phyloP scores from a whole-genome alignment of 2,797 vertebrate species.

The Craterocephalus amniculus region DNA sequence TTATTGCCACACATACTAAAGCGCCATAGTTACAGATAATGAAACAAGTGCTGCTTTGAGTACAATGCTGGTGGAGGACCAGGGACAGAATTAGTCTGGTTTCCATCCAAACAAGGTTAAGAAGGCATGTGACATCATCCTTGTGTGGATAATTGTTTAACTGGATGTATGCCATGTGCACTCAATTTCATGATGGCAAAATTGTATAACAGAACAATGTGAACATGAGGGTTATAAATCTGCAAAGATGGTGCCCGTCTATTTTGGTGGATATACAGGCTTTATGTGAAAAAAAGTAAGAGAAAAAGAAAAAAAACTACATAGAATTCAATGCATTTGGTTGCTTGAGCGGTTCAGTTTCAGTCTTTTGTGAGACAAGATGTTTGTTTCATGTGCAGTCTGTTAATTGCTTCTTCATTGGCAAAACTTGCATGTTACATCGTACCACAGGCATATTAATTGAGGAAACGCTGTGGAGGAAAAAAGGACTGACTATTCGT shows the following conservation, averaged over 20 bases:
- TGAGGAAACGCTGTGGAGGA: slow-evolving; percentile 23
- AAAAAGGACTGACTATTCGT: slow-evolving; percentile 20
- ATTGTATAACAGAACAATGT: slow-evolving; percentile 46
- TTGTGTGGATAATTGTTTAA: slow-evolving; percentile 54
- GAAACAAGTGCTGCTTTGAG: slow-evolving; percentile 54
- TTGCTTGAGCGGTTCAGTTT: slow-evolving; percentile 37
- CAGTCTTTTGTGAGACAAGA: slow-evolving; percentile 34
- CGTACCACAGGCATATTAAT: slow-evolving; percentile 36
- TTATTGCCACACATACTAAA: slow-evolving; percentile 36
- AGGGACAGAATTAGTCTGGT: slow-evolving; percentile 48
- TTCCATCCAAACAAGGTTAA: slow-evolving; percentile 65
- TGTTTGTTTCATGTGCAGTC: slow-evolving; percentile 37
- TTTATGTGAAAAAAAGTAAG: slow-evolving; percentile 27
- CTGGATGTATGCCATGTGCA: slow-evolving; percentile 57
- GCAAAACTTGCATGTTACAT: slow-evolving; percentile 33
- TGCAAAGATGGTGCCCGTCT: slow-evolving; percentile 13
- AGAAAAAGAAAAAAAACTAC: background rate
- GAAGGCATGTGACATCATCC: slow-evolving; percentile 64
- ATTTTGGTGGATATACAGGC: slow-evolving; percentile 19
- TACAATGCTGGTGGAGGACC: slow-evolving; percentile 30
- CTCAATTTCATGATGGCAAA: slow-evolving; percentile 56
- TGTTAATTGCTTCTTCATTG: slow-evolving; percentile 48
- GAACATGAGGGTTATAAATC: slow-evolving; percentile 48
- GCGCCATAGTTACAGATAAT: slow-evolving; percentile 31
- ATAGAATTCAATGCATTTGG: slow-evolving; percentile 37